These are phyloP conservation scores for Calycopis cecrops DNA, from an alignment of 1,140 invertebrate species.

Conservation along the genomic window DNA sequence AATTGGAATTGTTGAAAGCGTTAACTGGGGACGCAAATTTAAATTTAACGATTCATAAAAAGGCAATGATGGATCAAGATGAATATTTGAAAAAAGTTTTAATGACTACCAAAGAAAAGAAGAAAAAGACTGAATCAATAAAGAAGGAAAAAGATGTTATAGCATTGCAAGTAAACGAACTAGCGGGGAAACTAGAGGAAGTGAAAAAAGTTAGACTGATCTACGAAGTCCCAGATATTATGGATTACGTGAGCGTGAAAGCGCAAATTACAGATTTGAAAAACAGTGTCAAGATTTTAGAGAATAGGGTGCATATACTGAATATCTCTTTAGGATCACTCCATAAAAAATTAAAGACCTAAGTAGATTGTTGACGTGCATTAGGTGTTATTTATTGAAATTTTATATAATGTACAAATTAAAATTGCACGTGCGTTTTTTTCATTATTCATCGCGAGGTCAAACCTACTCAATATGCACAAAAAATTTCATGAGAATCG, in stretches of 20 bases:
- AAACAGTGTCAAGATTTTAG: slow-evolving; percentile 66
- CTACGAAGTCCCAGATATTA: slow-evolving; percentile 72
- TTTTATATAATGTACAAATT: slow-evolving; percentile 15
- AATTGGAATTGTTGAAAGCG: slow-evolving; percentile 69
- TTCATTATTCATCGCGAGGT: too few species aligned
- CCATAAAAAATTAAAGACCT: slow-evolving; percentile 42
- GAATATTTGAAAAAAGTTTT: slow-evolving; percentile 46
- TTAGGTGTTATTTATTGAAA: slow-evolving; percentile 6
- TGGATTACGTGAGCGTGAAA: slow-evolving; percentile 75
- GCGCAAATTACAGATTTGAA: slow-evolving; percentile 67
- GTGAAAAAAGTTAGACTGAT: slow-evolving; percentile 49
- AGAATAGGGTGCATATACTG: slow-evolving; percentile 69
- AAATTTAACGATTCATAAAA: slow-evolving; percentile 66
- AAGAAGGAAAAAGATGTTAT: slow-evolving; percentile 48
- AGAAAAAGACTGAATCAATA: slow-evolving; percentile 33
- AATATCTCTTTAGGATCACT: slow-evolving; percentile 53
- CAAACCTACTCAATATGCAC: too few species aligned
- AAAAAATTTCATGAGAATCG: too few species aligned
- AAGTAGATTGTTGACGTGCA: slow-evolving; percentile 22
- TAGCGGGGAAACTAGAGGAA: slow-evolving; percentile 42
- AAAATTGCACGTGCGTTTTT: not conserved
- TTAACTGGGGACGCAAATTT: slow-evolving; percentile 70
- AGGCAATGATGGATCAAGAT: slow-evolving; percentile 64
- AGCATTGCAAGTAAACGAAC: slow-evolving; percentile 43
- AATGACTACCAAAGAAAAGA: slow-evolving; percentile 43